Percentiles rank a stretch among this genome's conserved stretches.
These are phyloP conservation scores for Ctenopoma multispine DNA, from an alignment of 2,797 vertebrate genomes.

Conservation along the genomic window DNA sequence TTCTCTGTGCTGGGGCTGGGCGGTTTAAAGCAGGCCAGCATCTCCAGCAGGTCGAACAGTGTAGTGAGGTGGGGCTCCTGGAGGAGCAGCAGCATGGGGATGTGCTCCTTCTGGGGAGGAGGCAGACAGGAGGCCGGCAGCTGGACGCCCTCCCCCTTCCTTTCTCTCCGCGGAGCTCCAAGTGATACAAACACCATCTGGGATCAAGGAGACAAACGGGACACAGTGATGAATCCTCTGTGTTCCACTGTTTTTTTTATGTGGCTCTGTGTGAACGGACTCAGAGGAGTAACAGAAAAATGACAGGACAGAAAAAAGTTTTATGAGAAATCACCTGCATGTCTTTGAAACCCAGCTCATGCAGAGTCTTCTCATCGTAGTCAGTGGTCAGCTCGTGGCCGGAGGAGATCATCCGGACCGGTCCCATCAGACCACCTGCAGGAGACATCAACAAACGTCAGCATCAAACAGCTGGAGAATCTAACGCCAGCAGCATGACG, in stretches of 20 bases:
- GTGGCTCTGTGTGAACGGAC: too few relatives aligned
- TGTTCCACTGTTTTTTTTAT: too few relatives aligned
- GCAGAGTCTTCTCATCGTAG: slow-evolving; percentile 98
- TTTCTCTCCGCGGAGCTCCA: slow-evolving; percentile 94
- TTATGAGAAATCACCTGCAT: slow-evolving; percentile 90
- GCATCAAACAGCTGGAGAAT: not conserved
- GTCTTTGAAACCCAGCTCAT: slow-evolving; percentile 98
- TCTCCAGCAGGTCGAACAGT: slow-evolving; percentile 97
- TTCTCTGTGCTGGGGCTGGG: slow-evolving; percentile 87
- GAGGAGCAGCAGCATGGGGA: slow-evolving; percentile 97
- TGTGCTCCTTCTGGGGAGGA: slow-evolving; percentile 98
- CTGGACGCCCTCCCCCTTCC: slow-evolving; percentile 97
- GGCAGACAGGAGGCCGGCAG: slow-evolving; percentile 97
- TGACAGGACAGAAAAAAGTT: not conserved
- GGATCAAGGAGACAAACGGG: not conserved
- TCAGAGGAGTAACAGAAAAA: not conserved
- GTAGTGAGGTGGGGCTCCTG: slow-evolving; percentile 99
- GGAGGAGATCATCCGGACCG: slow-evolving; percentile 98
- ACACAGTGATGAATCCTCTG: not conserved
- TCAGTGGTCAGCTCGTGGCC: slow-evolving; percentile 98
- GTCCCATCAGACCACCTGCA: slow-evolving; percentile 96
- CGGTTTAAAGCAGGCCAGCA: slow-evolving; percentile 97
- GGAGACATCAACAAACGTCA: slow-evolving; percentile 5
- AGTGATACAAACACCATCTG: slow-evolving; percentile 99
- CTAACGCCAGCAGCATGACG: not conserved